Evolutionary conservation across 2,888 invertebrate species (phyloP), one percentile per base, ranked within the genome.

Genomic region (Drosophila nigritarsus): DNA sequence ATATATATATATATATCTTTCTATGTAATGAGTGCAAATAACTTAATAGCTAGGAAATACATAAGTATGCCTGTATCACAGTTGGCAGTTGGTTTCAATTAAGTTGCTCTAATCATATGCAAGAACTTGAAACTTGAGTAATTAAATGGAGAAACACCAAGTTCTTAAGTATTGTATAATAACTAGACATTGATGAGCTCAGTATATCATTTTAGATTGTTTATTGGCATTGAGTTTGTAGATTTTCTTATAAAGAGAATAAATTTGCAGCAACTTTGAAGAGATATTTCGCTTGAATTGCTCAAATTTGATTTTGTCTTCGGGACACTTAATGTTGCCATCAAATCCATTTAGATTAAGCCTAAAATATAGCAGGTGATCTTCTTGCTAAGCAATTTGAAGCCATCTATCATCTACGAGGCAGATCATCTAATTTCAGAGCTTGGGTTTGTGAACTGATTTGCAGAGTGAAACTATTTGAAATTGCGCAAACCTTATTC

Each of bases 401-500:
- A 20, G 20, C 20, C 20, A 7, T 20, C 20, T 15, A 7, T 3
- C 9, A 32, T 32, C 32, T 3, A 3, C 13, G 42, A 42, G 6
- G 42, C 3, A 42, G 42, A 13, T 40, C 2, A 11, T n/a, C 11
- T 40, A 11, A 3, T 20, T 7, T 13, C 13, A 20, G 42, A 7
- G 42, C 3, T 45, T 20, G 42, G 7, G 7, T 11, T 13, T 13
- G 45, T 24, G 7, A 24, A 13, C 3, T 45, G 2, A 15, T 65
- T 68, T 65, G 42, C 54, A 27, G 54, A 36, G 24, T 36, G 29
- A 45, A 69, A 54, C 69, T 69, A 30, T 40, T 40, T n/a, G 9
- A 18, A 29, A 45, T 65, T 51, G 38, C 34, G 42, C 67, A 69
- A 69, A 45, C 15, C 45, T 8, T 45, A 24, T 24, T 24, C 20